Base-by-base conservation (phyloP, 2,797 vertebrate genomes). In the Hippocampus kuda region DNA sequence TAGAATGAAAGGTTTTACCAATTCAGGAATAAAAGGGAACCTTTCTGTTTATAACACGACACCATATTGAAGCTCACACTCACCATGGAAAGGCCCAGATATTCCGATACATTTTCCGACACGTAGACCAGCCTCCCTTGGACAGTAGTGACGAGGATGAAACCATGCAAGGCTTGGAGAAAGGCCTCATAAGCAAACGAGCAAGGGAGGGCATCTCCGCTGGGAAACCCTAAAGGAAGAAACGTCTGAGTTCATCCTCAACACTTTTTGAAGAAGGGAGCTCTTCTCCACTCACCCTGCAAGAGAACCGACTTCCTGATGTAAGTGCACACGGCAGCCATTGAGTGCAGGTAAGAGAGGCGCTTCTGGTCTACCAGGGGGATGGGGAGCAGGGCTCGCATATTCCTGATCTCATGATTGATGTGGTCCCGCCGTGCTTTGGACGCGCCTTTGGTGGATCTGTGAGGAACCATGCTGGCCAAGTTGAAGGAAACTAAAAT, bases 361-460 rank as follows among this genome's bases (percentile, higher is more conserved):
- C 91, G 90, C 70, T 94, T 92, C 73, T 90, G 92, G 51, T 94
- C 92, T 66, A 79, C 86, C 0, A 70, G 51, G 0, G 75, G 71
- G 74, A 94, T 87, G 75, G 94, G 94, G 70, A 96, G 70, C 73
- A 96, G 89, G 7, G 89, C 77, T 0, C 92, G 90, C 89, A 96
- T 88, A 0, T 79, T 90, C 80, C 89, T 88, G 85, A 96, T 92
- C 86, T 96, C 94, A 0, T 46, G 71, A 0, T 94, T 95, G 81
- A 96, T 94, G 76, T 92, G 92, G 83, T 94, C 94, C 38, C 93
- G 86, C 0, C 93, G 86, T 38, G 93, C 93, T 86, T 96, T 96
- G 30, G 94, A 96, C 0, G 94, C 94, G 4, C 92, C 90, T 82
- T 95, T 95, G 54, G 94, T 96, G 61, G 94, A 95, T 84, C 94